Conservation (phyloP, 37 sponge, comb jelly and placozoan genomes). For the Lycopodina hypogea region DNA sequence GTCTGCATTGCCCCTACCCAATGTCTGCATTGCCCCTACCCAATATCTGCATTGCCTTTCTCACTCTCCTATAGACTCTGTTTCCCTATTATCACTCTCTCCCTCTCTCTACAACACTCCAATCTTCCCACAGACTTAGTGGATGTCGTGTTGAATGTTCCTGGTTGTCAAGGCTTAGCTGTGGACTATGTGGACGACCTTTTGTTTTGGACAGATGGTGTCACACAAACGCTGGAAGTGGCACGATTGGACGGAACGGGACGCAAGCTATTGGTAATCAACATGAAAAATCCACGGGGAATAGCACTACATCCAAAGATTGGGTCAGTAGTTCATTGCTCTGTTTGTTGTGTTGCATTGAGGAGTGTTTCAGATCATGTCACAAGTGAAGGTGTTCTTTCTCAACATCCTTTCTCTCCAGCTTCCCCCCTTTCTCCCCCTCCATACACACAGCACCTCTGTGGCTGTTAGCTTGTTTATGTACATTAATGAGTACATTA, state of each 20-base stretch:
- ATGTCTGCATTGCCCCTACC: too few species aligned
- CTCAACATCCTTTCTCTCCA: too few species aligned
- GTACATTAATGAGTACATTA: too few species aligned
- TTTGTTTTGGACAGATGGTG: slow-evolving; percentile 69
- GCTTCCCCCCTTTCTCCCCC: too few species aligned
- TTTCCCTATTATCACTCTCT: slow-evolving; percentile 9
- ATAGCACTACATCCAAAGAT: slow-evolving; percentile 57
- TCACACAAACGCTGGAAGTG: slow-evolving; percentile 38
- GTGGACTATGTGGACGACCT: slow-evolving; percentile 69
- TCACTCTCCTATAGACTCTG: slow-evolving; percentile 3
- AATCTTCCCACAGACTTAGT: background rate
- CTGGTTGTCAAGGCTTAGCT: slow-evolving; percentile 38
- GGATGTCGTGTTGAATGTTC: background rate
- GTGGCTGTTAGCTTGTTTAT: too few species aligned
- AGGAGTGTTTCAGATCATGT: too few species aligned
- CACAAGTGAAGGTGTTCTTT: too few species aligned
- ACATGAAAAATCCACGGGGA: slow-evolving; percentile 24
- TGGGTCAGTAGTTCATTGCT: too few species aligned
- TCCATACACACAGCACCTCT: too few species aligned
- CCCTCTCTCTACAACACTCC: slow-evolving; percentile 22
- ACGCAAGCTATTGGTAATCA: slow-evolving; percentile 33
- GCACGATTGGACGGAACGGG: slow-evolving; percentile 24
- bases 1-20: too few species aligned
- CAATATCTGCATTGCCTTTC: too few species aligned
- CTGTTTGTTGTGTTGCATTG: too few species aligned